Evolutionary conservation across 2,888 invertebrate genomes (phyloP).

Genomic region (Acronicta leporina): DNA sequence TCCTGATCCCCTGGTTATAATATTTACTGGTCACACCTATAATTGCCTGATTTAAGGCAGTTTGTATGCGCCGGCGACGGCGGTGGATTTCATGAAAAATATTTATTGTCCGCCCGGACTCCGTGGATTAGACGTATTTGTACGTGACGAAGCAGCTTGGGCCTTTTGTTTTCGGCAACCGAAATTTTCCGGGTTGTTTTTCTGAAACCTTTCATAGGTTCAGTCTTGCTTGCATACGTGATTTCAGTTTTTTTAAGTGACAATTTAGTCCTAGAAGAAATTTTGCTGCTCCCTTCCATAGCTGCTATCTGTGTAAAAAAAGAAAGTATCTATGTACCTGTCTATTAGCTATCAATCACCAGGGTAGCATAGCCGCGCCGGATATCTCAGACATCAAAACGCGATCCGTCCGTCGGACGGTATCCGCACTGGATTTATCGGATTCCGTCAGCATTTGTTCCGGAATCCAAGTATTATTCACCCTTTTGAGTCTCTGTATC

Average conservation of each 20-base stretch:
- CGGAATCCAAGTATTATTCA: conserved; percentile 77
- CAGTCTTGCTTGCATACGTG: neutral
- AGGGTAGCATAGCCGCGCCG: conserved; percentile 48
- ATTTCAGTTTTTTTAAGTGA: neutral
- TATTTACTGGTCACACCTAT: conserved; percentile 86
- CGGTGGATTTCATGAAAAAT: conserved; percentile 86
- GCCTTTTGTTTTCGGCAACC: conserved; percentile 60
- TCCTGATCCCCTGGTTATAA: conserved; percentile 82
- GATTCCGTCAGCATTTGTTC: conserved; percentile 72
- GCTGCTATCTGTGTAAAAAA: neutral
- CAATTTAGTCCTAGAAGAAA: too few species aligned
- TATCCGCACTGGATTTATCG: conserved; percentile 76
- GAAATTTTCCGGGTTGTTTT: conserved; percentile 40
- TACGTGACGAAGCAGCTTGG: conserved; percentile 75
- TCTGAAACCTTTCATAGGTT: conserved; percentile 8
- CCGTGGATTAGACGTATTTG: conserved; percentile 84
- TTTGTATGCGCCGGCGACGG: conserved; percentile 83
- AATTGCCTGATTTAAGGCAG: conserved; percentile 87
- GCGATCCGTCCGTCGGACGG: conserved; percentile 67
- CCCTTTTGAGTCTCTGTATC: conserved; percentile 72
- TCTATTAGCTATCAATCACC: conserved; percentile 63
- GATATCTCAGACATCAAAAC: conserved; percentile 69
- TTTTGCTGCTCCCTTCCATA: too few species aligned
- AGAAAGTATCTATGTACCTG: conserved; percentile 14
- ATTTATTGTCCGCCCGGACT: conserved; percentile 83